These are phyloP conservation scores for Eurystomus gularis DNA, from an alignment of 2,113 vertebrate genomes.

Conservation along the genomic window DNA sequence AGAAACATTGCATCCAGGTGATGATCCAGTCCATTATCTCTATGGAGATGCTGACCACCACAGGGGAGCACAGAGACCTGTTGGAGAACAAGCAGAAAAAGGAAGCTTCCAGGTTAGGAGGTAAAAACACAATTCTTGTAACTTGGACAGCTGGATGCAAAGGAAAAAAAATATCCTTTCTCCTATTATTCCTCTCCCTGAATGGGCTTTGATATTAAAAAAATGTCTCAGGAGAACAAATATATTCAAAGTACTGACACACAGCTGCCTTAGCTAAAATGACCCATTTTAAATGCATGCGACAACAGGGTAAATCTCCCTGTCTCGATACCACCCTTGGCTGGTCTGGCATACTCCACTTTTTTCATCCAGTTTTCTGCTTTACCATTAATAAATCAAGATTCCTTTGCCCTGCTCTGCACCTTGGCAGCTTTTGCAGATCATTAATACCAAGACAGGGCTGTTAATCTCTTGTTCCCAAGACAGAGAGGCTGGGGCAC, in stretches of 20 bases:
- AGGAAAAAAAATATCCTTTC: not conserved
- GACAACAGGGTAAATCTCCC: not conserved
- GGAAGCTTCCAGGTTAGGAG: not conserved
- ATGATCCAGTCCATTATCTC: conserved; percentile 57
- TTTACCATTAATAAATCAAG: conserved; percentile 27
- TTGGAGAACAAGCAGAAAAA: not conserved
- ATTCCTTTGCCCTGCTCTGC: not conserved
- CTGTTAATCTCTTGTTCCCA: not conserved
- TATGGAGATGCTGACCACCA: not conserved
- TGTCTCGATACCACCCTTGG: not conserved
- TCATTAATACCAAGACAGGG: conserved; percentile 7
- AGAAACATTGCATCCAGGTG: conserved; percentile 48
- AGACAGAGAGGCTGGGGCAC: not conserved
- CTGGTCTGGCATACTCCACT: not conserved
- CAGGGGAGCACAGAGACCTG: not conserved
- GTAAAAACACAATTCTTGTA: not conserved
- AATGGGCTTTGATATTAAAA: not conserved
- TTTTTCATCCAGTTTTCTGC: conserved; percentile 4
- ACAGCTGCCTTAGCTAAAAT: conserved; percentile 4
- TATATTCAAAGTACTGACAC: not conserved
- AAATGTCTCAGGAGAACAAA: not conserved
- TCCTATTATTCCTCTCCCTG: not conserved
- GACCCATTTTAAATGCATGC: conserved; percentile 18
- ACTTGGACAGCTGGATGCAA: not conserved
- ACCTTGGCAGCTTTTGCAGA: not conserved